Evolutionary conservation across 2,888 invertebrate genomes (phyloP), one percentile per base, ranked within the genome.

Genomic region (Microctonus brassicae): DNA sequence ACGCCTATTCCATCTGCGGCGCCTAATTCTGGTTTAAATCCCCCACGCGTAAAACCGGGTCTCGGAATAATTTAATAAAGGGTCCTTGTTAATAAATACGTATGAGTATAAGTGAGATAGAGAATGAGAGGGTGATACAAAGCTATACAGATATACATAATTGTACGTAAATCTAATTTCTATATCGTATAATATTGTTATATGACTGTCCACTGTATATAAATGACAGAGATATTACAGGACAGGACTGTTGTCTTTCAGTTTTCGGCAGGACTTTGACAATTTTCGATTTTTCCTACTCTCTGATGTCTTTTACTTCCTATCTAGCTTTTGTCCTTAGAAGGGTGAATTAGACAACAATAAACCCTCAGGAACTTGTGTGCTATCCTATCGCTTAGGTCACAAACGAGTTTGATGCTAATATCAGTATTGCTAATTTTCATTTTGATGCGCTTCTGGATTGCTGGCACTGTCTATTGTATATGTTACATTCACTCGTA

Each of bases 41-140:
- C 81, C 81, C 75, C 73, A 65, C 73, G 74, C 79, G 78, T 80
- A 79, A 84, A 83, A 82, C 81, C 79, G 76, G 79, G 79, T 81
- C 81, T 83, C 79, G 79, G 79, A 82, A 83, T 84, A 83, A 84
- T 84, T 84, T 79, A 84, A 84, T 84, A 84, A 84, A 63, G 63
- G 82, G 17, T 47, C n/a, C 75, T 79, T 79, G 78, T 80, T 79
- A 77, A 78, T 71, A 22, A 79, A 78, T 11, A 13, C 53, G 53
- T 53, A 20, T 60, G 60, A 60, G 60, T 17, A n/a, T n/a, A 39
- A 39, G 39, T n/a, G 34, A 36, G 34, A 36, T 3, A 24, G 9
- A 24, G 24, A 22, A 11, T 9, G 10, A 26, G 24, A 55, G 55
- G 26, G 55, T 24, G 24, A n/a, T n/a, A n/a, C n/a, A 24, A 26